Conservation (phyloP, 2,797 vertebrate genomes). For the Anolis apletophallus region DNA sequence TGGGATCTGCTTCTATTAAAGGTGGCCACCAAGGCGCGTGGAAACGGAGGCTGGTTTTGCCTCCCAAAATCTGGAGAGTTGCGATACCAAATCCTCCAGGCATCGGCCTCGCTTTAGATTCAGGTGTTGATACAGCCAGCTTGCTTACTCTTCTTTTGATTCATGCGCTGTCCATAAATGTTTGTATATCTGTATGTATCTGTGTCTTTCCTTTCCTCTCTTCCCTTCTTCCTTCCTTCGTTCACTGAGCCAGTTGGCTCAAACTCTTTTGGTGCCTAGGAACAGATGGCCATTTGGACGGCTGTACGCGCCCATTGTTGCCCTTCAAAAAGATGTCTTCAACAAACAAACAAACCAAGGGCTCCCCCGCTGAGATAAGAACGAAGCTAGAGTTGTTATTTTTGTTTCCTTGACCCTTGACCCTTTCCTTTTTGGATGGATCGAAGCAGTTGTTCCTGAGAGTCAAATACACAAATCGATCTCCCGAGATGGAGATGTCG, state of each 20-base stretch:
- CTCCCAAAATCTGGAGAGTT: background rate
- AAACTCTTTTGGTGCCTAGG: slow-evolving; percentile 51
- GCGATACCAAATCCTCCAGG: background rate
- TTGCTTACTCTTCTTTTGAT: no score
- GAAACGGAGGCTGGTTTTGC: background rate
- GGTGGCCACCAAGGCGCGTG: background rate
- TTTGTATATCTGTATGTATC: background rate
- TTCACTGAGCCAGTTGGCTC: slow-evolving; percentile 54
- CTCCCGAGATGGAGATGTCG: no score
- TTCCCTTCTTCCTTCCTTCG: no score
- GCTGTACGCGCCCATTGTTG: background rate
- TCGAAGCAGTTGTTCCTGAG: background rate
- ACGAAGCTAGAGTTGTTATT: slow-evolving; percentile 20
- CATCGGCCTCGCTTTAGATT: background rate
- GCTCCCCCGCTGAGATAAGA: rapidly evolving
- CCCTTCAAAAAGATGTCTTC: background rate
- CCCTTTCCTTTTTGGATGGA: background rate
- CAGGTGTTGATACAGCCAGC: background rate
- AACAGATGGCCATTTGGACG: slow-evolving; percentile 71
- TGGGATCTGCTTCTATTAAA: background rate
- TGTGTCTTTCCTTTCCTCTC: no score
- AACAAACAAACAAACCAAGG: background rate
- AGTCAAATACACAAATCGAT: background rate
- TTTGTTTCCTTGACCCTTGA: background rate
- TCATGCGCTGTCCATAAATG: background rate